Percentiles rank a stretch among this genome's conserved stretches.
Evolutionary conservation across 64 coral and sea anemone genomes (phyloP).

Genomic region (Pocillopora verrucosa): DNA sequence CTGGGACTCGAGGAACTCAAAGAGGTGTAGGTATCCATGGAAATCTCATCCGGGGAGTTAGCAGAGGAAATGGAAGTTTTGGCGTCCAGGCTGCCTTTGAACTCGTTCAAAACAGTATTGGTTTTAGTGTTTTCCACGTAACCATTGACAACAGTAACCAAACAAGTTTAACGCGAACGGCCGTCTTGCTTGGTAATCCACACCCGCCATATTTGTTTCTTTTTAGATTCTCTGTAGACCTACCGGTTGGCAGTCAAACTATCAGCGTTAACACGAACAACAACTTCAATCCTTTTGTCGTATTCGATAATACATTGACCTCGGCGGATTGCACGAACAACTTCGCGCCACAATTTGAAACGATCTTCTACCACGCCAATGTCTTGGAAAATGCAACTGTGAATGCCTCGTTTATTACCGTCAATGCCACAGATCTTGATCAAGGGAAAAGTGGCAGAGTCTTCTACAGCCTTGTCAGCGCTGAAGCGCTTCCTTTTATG

Average conservation of each 20-base stretch:
- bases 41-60: conserved; percentile 45
- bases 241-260: neutral
- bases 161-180: conserved; percentile 33
- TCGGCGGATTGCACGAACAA: conserved; percentile 42
- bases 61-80: conserved; percentile 42
- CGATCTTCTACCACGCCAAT: conserved; percentile 19
- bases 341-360: conserved; percentile 50
- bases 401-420: conserved; percentile 31
- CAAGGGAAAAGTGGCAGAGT: conserved; percentile 45
- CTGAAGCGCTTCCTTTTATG: conserved; percentile 29
- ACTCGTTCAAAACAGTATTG: conserved; percentile 38
- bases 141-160: conserved; percentile 36
- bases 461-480: conserved; percentile 40
- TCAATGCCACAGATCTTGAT: conserved; percentile 58
- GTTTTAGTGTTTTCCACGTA: conserved; percentile 41
- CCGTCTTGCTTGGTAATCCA: conserved; percentile 52
- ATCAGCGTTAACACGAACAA: conserved; percentile 13
- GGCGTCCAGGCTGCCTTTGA: conserved; percentile 33
- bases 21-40: conserved; percentile 39
- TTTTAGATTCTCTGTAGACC: conserved; percentile 27
- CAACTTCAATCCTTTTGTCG: conserved; percentile 43
- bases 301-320: conserved; percentile 54
- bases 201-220: conserved; percentile 20
- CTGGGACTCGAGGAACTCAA: neutral
- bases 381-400: conserved; percentile 53